These are phyloP conservation scores for Eupithecia tripunctaria DNA, from an alignment of 2,888 invertebrate genomes.

Conservation along the genomic window DNA sequence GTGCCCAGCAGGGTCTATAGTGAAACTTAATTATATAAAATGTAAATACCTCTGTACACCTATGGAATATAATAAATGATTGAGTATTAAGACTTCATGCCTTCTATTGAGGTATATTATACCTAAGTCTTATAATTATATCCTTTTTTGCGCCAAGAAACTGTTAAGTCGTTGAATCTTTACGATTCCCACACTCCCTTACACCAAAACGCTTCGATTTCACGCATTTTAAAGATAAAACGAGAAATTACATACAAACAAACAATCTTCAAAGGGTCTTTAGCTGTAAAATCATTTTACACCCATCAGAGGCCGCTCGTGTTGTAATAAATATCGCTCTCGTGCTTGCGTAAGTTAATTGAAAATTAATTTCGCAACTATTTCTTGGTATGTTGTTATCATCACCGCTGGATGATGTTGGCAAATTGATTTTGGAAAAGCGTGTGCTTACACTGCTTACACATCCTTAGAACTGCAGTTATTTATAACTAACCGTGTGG, in stretches of 20 bases:
- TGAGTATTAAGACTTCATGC: too few relatives aligned
- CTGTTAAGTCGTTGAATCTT: neutral
- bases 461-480: neutral
- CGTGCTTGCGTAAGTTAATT: constrained; percentile 22
- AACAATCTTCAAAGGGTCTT: constrained; percentile 32
- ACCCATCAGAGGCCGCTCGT: constrained; percentile 19
- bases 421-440: neutral
- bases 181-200: constrained; percentile 23
- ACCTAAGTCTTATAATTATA: too few relatives aligned
- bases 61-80: too few relatives aligned
- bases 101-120: too few relatives aligned
- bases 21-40: too few relatives aligned
- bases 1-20: too few relatives aligned
- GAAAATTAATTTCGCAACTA: constrained; percentile 20
- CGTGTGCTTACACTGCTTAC: neutral
- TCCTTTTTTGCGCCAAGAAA: neutral
- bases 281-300: constrained; percentile 31
- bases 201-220: constrained; percentile 21
- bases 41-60: too few relatives aligned
- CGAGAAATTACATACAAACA: neutral
- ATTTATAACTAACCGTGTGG: too few relatives aligned
- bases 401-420: neutral
- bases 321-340: constrained; percentile 22
- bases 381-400: neutral
- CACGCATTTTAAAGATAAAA: constrained; percentile 28